phyloP scores from a whole-genome alignment of 2,113 vertebrate species.

The Speoplatyrhinus poulsoni region DNA sequence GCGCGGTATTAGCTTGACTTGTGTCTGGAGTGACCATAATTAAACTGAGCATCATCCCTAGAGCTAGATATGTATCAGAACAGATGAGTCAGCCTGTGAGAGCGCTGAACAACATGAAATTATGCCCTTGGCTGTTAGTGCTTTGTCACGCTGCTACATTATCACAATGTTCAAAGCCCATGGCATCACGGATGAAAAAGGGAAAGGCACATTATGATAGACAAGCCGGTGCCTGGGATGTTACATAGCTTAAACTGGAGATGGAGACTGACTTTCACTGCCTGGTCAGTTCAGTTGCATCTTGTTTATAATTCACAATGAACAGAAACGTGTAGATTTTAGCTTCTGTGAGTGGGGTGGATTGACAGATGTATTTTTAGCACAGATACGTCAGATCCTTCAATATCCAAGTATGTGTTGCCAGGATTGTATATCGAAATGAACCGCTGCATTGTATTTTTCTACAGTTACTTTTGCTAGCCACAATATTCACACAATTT shows the following conservation, averaged over 20 bases:
- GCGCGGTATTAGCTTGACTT: constrained; percentile 60
- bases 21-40: constrained; percentile 63
- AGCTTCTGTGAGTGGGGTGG: constrained; percentile 30
- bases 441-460: constrained; percentile 23
- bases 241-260: constrained; percentile 49
- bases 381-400: constrained; percentile 28
- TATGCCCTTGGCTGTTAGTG: constrained; percentile 58
- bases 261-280: constrained; percentile 38
- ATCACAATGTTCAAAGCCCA: constrained; percentile 53
- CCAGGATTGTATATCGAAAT: constrained; percentile 33
- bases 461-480: not conserved
- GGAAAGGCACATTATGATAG: constrained; percentile 58
- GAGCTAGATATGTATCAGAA: constrained; percentile 55
- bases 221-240: constrained; percentile 50
- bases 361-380: constrained; percentile 5
- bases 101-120: constrained; percentile 57
- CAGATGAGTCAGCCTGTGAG: constrained; percentile 50
- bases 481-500: constrained; percentile 6
- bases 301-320: constrained; percentile 49
- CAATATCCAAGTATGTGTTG: constrained; percentile 37
- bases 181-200: constrained; percentile 61
- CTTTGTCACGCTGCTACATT: constrained; percentile 45
- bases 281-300: constrained; percentile 44
- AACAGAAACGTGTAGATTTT: constrained; percentile 44
- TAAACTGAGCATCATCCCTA: constrained; percentile 62